Conservation (phyloP, 2,797 vertebrate species). For the Lycodopsis pacificus region DNA sequence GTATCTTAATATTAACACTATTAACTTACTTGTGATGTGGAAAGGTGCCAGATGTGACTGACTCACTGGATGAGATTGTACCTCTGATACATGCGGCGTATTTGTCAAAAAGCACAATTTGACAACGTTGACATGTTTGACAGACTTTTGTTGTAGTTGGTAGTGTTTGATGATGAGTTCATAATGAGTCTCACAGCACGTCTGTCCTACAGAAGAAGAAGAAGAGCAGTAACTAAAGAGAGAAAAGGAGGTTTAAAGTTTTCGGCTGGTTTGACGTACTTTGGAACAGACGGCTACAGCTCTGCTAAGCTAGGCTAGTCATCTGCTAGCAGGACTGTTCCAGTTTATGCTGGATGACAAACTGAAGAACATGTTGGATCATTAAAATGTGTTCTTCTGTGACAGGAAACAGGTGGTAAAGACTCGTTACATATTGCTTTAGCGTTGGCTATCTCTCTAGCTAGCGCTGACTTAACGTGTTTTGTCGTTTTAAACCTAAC, state of each 20-base stretch:
- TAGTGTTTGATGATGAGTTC: neutral
- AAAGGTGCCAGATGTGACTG: neutral
- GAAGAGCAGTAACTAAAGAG: neutral
- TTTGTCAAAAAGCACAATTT: neutral
- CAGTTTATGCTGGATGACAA: neutral
- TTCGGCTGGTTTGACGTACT: neutral
- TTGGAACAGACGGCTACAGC: neutral
- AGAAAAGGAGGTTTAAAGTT: neutral
- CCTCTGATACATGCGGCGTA: neutral
- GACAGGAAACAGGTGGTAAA: neutral
- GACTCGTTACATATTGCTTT: neutral
- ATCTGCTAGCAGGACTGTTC: neutral
- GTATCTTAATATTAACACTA: conserved; percentile 35
- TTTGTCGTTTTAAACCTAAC: neutral
- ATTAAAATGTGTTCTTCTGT: neutral
- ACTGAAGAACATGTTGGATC: neutral
- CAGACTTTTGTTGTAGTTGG: neutral
- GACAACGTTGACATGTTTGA: neutral
- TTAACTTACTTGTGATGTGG: neutral
- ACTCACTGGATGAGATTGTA: neutral
- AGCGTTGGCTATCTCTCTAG: neutral
- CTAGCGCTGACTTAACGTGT: neutral
- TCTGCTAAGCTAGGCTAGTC: neutral
- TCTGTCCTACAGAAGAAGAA: conserved; percentile 2
- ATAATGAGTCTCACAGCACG: neutral